These are phyloP conservation scores for Latrodectus geometricus DNA, from an alignment of 1,140 invertebrate species.

Conservation along the genomic window DNA sequence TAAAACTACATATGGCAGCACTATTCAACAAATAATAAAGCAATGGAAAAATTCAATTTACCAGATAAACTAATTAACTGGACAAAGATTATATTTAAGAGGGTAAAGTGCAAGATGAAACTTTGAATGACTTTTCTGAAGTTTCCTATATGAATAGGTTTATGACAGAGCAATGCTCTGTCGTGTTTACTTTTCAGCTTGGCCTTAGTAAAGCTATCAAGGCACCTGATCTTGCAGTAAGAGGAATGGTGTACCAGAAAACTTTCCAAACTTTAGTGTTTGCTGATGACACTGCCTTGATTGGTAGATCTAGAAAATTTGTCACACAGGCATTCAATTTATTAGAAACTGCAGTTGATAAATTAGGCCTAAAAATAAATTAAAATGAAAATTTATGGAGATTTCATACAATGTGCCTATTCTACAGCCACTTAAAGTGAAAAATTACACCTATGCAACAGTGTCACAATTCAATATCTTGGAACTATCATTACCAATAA, in stretches of 20 bases:
- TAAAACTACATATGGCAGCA: constrained; percentile 1
- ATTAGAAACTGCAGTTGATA: no score
- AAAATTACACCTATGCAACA: no score
- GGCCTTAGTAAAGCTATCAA: neutral
- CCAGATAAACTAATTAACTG: constrained; percentile 4
- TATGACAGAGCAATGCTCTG: neutral
- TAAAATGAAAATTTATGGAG: neutral
- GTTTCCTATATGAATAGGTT: neutral
- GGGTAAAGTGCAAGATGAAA: constrained; percentile 4
- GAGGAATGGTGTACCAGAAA: constrained; percentile 6
- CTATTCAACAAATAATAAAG: constrained; percentile 8
- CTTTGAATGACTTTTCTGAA: constrained; percentile 5
- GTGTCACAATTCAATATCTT: neutral
- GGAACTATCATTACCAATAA: constrained; percentile 7
- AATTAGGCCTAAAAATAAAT: constrained; percentile 7
- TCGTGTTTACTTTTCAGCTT: neutral
- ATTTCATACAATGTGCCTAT: neutral
- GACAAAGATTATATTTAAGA: constrained; percentile 2
- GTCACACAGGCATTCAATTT: no score
- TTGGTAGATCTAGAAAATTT: no score
- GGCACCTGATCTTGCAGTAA: neutral
- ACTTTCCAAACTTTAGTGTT: neutral
- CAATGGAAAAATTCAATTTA: neutral
- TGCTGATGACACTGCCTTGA: constrained; percentile 2
- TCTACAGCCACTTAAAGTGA: neutral